Percentiles rank a stretch among this genome's conserved stretches.
Evolutionary conservation across 2,113 vertebrate species (phyloP).

Genomic region (Thryonomys swinderianus): DNA sequence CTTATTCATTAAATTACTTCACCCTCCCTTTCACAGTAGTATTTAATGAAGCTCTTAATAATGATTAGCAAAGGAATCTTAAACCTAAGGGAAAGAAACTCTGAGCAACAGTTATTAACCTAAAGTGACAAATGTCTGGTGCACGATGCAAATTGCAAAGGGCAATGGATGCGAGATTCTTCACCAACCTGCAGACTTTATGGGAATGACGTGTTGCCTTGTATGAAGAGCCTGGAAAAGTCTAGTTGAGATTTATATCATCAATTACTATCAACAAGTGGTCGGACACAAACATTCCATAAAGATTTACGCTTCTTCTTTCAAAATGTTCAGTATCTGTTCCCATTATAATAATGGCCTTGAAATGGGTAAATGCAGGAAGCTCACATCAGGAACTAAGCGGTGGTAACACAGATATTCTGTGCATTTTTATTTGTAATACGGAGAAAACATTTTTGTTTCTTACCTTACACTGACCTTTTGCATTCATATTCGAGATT

Average conservation of each 20-base stretch:
- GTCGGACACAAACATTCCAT: background rate
- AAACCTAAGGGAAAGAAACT: background rate
- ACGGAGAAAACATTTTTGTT: background rate
- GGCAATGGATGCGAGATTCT: background rate
- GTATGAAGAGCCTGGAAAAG: background rate
- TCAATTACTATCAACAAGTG: background rate
- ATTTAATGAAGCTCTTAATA: background rate
- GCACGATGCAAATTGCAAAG: background rate
- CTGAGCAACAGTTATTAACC: background rate
- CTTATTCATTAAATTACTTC: background rate
- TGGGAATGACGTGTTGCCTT: background rate
- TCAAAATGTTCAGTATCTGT: background rate
- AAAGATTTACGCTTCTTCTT: background rate
- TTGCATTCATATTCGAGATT: slow-evolving; percentile 30
- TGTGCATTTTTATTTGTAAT: background rate
- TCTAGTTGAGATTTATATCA: background rate
- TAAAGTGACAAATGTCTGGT: background rate
- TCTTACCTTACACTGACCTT: slow-evolving; percentile 16
- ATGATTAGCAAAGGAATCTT: background rate
- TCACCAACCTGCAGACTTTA: background rate
- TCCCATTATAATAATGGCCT: background rate
- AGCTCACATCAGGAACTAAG: slow-evolving; percentile 1
- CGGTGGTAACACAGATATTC: background rate
- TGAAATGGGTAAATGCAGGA: background rate
- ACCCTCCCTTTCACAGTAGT: background rate